These are phyloP conservation scores for Pseudomyrmex pallidus DNA, from an alignment of 1,140 invertebrate genomes.

Conservation along the genomic window DNA sequence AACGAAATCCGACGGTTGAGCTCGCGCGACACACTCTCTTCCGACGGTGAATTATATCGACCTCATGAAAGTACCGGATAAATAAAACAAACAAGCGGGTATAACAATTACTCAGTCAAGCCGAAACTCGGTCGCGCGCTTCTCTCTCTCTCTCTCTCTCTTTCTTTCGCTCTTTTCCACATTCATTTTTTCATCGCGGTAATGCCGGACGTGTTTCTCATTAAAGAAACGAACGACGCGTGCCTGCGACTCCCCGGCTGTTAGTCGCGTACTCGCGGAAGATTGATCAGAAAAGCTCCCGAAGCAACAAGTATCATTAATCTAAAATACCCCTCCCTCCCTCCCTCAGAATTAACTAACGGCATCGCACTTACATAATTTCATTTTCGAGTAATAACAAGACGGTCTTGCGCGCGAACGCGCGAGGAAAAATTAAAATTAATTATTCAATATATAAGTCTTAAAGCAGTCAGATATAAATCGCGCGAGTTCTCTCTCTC, in stretches of 20 bases:
- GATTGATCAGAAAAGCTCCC: slow-evolving; percentile 49
- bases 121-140: not conserved
- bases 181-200: not conserved
- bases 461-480: slow-evolving; percentile 22
- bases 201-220: slow-evolving; percentile 16
- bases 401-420: not conserved
- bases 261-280: not conserved
- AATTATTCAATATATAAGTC: slow-evolving; percentile 35
- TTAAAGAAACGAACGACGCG: slow-evolving; percentile 35
- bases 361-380: slow-evolving; percentile 44
- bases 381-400: slow-evolving; percentile 49
- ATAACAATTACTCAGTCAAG: slow-evolving; percentile 10
- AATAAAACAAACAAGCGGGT: slow-evolving; percentile 27
- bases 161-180: not conserved
- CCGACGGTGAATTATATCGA: slow-evolving; percentile 33
- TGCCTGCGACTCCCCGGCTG: slow-evolving; percentile 20
- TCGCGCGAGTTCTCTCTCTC: not conserved
- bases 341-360: slow-evolving; percentile 42
- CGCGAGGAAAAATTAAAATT: slow-evolving; percentile 42
- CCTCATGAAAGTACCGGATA: slow-evolving; percentile 29
- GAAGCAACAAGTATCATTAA: slow-evolving; percentile 62
- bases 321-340: slow-evolving; percentile 12
- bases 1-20: slow-evolving; percentile 66
- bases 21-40: slow-evolving; percentile 22
- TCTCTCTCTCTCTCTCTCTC: not conserved